A percentile compares a stretch with the other conserved stretches of the same genome.
Evolutionary conservation across 2,113 vertebrate genomes (phyloP).

Genomic region (Meriones unguiculatus): DNA sequence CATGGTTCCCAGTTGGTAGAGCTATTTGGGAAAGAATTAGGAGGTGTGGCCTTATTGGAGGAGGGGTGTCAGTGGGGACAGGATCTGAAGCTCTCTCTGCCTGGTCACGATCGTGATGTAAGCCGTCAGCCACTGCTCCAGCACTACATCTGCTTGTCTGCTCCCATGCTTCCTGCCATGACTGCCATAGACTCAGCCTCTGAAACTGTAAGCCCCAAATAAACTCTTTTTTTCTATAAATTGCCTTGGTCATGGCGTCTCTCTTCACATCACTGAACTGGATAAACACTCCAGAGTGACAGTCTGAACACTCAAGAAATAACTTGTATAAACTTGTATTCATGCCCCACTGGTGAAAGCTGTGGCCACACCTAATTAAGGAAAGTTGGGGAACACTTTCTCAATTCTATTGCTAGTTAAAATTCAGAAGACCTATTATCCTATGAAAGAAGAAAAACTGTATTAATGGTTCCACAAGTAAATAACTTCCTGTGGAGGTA

Average conservation of each 20-base stretch:
- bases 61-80: too few species aligned
- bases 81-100: too few species aligned
- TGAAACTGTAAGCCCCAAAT: too few species aligned
- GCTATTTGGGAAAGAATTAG: background rate
- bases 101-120: too few species aligned
- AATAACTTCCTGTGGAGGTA: background rate
- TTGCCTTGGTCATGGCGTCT: background rate
- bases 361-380: background rate
- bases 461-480: background rate
- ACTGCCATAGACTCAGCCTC: background rate
- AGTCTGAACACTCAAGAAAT: background rate
- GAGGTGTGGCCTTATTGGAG: too few species aligned
- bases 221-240: background rate
- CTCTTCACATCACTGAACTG: background rate
- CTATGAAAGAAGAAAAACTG: background rate
- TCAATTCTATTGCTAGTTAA: slow-evolving; percentile 5
- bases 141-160: too few species aligned
- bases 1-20: background rate
- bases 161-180: too few species aligned
- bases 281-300: background rate
- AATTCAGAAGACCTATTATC: background rate
- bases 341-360: background rate
- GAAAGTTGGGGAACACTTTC: background rate
- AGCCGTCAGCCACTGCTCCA: too few species aligned
- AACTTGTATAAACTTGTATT: background rate